phyloP scores from a whole-genome alignment of 1,140 invertebrate genomes.

The Copidosoma floridanum region DNA sequence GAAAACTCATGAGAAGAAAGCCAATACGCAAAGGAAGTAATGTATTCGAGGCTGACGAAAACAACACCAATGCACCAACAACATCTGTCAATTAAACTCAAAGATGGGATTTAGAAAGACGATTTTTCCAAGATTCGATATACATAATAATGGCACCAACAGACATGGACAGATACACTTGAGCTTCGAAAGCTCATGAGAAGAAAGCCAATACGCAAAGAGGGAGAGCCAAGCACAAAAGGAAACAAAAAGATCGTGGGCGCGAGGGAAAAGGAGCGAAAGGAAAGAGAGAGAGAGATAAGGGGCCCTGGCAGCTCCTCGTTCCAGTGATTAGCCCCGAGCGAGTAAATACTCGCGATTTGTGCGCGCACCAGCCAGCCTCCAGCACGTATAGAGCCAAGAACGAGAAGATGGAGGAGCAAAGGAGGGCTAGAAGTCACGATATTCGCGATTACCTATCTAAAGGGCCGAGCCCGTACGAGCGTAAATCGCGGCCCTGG shows the following conservation, averaged over 20 bases:
- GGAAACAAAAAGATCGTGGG: neutral
- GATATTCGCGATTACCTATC: conserved; percentile 42
- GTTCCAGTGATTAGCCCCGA: conserved; percentile 40
- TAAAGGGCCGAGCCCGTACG: conserved; percentile 24
- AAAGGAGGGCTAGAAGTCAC: conserved; percentile 29
- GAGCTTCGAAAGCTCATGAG: no score
- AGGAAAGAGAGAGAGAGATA: conserved; percentile 17
- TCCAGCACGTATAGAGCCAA: conserved; percentile 32
- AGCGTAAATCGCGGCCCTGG: conserved; percentile 17
- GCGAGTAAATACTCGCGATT: conserved; percentile 44
- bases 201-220: neutral
- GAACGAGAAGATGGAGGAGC: conserved; percentile 32
- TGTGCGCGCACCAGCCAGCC: conserved; percentile 15
- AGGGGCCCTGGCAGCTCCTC: no score
- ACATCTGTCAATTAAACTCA: no score
- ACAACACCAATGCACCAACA: no score
- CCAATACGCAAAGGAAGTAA: no score
- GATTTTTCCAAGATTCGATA: no score
- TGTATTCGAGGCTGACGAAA: no score
- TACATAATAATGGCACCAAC: no score
- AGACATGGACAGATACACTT: no score
- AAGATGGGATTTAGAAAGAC: no score
- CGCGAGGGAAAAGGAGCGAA: neutral
- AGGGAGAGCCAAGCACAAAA: neutral
- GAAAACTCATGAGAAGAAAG: no score